Percentiles rank a stretch among this genome's conserved stretches.
These are phyloP conservation scores for Fistularia commersonii DNA, from an alignment of 2,797 vertebrate species.

Conservation along the genomic window DNA sequence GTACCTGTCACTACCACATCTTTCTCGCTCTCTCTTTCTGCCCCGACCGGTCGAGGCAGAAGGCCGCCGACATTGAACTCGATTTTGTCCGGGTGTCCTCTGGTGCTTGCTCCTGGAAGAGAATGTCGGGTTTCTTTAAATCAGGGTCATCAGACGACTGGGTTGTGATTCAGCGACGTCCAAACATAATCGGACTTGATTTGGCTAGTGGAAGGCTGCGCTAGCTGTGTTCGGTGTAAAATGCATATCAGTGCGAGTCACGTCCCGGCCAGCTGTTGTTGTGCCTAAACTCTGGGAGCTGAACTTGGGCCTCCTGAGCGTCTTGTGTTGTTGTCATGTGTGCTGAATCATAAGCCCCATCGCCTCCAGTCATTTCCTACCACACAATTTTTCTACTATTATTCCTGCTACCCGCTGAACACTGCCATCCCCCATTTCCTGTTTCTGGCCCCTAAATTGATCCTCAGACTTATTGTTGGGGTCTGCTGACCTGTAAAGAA, in stretches of 20 bases:
- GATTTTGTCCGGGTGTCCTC: too few relatives aligned
- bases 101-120: too few relatives aligned
- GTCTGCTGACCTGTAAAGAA: constrained; percentile 74
- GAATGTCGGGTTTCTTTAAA: too few relatives aligned
- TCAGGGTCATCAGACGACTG: too few relatives aligned
- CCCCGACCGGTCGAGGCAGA: too few relatives aligned
- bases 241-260: background rate
- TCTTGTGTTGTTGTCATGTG: constrained; percentile 51
- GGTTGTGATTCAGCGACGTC: too few relatives aligned
- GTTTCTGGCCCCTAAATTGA: constrained; percentile 65
- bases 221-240: background rate
- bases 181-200: too few relatives aligned
- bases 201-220: too few relatives aligned
- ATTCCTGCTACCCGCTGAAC: constrained; percentile 61
- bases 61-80: too few relatives aligned
- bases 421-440: constrained; percentile 55
- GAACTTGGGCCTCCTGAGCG: constrained; percentile 22
- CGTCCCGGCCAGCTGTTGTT: constrained; percentile 1
- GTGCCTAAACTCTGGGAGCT: constrained; percentile 2
- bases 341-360: constrained; percentile 65
- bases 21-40: too few relatives aligned
- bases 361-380: constrained; percentile 68
- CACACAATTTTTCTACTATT: constrained; percentile 48
- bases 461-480: constrained; percentile 74
- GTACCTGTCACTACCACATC: too few relatives aligned